A percentile compares a stretch with the other conserved stretches of the same genome.
phyloP scores from a whole-genome alignment of 2,888 invertebrate genomes.

The Melieria omissa region DNA sequence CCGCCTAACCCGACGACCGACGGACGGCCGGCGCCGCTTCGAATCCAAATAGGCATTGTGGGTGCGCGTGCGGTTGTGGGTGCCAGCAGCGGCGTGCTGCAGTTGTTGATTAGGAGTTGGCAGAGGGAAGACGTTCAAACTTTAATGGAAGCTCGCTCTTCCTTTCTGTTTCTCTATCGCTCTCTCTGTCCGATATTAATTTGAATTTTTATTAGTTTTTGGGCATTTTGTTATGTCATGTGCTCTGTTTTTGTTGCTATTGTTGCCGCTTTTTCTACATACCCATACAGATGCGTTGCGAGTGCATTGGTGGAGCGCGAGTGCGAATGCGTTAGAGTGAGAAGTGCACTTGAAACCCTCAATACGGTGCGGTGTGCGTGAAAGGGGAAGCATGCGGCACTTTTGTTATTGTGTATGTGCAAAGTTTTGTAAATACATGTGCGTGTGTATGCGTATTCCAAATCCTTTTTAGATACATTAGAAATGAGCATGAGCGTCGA shows the following conservation, averaged over 20 bases:
- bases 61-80: constrained; percentile 2
- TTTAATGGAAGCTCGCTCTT: constrained; percentile 17
- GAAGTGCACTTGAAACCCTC: constrained; percentile 51
- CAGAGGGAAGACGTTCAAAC: not conserved
- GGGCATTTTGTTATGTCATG: constrained; percentile 55
- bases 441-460: not conserved
- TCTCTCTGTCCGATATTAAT: constrained; percentile 51
- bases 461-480: no score
- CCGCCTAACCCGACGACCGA: constrained; percentile 6
- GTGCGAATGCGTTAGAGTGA: constrained; percentile 62
- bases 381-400: not conserved
- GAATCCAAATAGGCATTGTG: not conserved
- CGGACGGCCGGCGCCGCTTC: not conserved
- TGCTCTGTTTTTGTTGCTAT: constrained; percentile 42
- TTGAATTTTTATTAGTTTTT: constrained; percentile 65
- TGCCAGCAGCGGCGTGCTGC: constrained; percentile 25
- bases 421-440: not conserved
- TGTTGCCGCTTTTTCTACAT: constrained; percentile 24
- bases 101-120: constrained; percentile 2
- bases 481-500: no score
- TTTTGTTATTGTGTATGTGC: not conserved
- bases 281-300: not conserved
- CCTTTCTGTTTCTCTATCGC: no score
- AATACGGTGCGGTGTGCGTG: not conserved
- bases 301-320: constrained; percentile 47